Evolutionary conservation across 2,113 vertebrate species (phyloP).

Genomic region (Isichthys henryi): DNA sequence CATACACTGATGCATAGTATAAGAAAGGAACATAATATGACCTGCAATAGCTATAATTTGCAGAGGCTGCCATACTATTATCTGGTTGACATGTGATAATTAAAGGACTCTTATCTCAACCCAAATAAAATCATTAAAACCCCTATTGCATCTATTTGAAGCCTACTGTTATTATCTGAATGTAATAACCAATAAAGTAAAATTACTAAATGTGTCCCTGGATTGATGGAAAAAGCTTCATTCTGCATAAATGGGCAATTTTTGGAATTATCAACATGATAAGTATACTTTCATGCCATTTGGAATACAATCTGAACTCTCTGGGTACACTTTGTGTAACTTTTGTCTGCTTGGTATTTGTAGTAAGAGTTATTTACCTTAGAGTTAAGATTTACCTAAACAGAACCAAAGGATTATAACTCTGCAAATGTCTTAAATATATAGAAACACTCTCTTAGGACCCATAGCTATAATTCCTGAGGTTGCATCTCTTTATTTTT

Average conservation of each 20-base stretch:
- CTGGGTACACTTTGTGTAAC: neutral
- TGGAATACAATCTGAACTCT: neutral
- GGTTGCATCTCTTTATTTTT: neutral
- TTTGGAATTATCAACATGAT: neutral
- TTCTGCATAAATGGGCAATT: neutral
- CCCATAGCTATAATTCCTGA: neutral
- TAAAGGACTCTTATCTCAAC: neutral
- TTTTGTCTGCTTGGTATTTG: neutral
- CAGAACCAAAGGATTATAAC: neutral
- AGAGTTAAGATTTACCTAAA: neutral
- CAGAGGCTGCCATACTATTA: neutral
- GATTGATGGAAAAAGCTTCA: neutral
- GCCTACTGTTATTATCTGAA: neutral
- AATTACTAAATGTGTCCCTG: neutral
- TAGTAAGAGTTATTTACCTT: neutral
- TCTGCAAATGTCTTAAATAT: neutral
- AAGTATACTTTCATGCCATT: neutral
- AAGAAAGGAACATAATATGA: neutral
- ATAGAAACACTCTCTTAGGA: too few species aligned
- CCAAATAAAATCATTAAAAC: slow-evolving; percentile 8
- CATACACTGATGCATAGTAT: neutral
- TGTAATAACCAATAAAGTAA: neutral
- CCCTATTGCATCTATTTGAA: neutral
- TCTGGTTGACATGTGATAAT: neutral
- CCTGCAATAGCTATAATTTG: neutral